Conservation (phyloP, 2,797 vertebrate genomes). For the Tachyglossus aculeatus region DNA sequence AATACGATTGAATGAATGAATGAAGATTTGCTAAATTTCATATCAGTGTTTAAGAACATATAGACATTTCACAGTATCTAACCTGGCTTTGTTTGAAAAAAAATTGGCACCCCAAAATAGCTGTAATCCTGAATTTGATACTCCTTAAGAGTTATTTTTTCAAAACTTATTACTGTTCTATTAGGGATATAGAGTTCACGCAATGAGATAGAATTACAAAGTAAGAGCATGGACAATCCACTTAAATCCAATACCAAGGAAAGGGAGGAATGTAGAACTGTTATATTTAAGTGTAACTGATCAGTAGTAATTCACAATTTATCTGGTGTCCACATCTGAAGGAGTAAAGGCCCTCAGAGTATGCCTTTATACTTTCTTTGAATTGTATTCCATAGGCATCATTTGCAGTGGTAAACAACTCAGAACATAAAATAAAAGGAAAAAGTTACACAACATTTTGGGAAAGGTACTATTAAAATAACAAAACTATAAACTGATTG, state of each 20-base stretch:
- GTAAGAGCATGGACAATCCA: not conserved
- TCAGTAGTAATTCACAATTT: not conserved
- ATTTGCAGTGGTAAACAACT: constrained; percentile 28
- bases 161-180: not conserved
- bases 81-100: too few relatives aligned
- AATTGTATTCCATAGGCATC: not conserved
- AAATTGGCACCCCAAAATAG: not conserved
- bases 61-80: too few relatives aligned
- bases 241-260: constrained; percentile 10
- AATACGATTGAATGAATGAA: too few relatives aligned
- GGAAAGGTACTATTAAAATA: constrained; percentile 15
- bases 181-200: not conserved
- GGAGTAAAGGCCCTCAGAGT: not conserved
- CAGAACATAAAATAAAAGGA: not conserved
- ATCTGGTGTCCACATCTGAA: not conserved
- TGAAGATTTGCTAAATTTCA: too few relatives aligned
- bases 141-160: constrained; percentile 9
- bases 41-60: too few relatives aligned
- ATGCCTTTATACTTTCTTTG: constrained; percentile 32
- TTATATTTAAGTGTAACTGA: not conserved
- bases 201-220: not conserved
- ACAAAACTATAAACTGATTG: constrained; percentile 47
- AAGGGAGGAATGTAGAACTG: not conserved
- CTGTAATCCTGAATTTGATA: not conserved
- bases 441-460: constrained; percentile 2